These are phyloP conservation scores for Gobio gobio DNA, from an alignment of 2,113 vertebrate species.

Conservation along the genomic window DNA sequence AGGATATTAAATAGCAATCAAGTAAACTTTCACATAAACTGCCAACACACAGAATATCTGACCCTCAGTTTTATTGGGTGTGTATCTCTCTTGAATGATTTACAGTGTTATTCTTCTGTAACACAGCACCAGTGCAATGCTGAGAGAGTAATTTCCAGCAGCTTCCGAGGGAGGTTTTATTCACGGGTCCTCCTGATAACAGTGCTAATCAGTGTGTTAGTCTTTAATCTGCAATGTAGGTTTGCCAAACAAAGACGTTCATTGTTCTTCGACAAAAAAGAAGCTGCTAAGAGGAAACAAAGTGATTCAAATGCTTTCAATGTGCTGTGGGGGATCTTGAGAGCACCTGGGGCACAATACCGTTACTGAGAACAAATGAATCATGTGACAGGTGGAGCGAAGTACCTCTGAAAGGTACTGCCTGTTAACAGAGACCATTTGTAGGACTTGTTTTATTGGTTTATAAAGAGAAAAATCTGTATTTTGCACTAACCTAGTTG, in stretches of 20 bases:
- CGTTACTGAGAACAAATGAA: slow-evolving; percentile 56
- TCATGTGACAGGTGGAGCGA: slow-evolving; percentile 41
- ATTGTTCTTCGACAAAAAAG: slow-evolving; percentile 57
- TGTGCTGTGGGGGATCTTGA: slow-evolving; percentile 58
- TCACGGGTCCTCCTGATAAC: not conserved
- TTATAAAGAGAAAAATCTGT: not conserved
- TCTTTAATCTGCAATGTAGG: slow-evolving; percentile 51
- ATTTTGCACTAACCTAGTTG: not conserved
- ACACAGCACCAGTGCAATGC: not conserved
- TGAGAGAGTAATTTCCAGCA: not conserved
- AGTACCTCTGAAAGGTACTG: not conserved
- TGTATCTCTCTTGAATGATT: slow-evolving; percentile 2
- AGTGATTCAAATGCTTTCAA: slow-evolving; percentile 63
- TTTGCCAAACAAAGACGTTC: slow-evolving; percentile 51
- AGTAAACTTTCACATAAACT: slow-evolving; percentile 48
- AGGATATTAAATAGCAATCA: slow-evolving; percentile 43
- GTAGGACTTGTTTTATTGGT: not conserved
- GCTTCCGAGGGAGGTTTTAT: slow-evolving; percentile 15
- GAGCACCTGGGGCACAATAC: slow-evolving; percentile 41
- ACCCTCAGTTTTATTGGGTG: not conserved
- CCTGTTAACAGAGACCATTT: not conserved
- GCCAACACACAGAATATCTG: not conserved
- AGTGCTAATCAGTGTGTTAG: slow-evolving; percentile 44
- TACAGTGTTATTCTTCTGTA: slow-evolving; percentile 27
- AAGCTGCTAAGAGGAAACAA: slow-evolving; percentile 51